Evolutionary conservation across 2,888 invertebrate genomes (phyloP).

Genomic region (Lepas anatifera): DNA sequence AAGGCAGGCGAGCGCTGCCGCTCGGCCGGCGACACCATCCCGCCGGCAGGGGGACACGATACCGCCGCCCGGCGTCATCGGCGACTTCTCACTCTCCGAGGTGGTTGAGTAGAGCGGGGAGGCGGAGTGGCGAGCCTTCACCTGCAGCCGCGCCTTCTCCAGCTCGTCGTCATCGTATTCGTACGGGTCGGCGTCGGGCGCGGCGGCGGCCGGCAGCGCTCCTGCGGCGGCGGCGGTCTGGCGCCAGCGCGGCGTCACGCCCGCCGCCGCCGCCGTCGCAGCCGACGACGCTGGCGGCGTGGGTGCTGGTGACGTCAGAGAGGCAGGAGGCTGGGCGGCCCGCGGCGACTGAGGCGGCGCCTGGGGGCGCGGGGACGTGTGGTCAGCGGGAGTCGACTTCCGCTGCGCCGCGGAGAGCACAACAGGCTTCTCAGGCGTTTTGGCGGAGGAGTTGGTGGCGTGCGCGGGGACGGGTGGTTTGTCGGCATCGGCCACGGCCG

Average conservation of each 20-base stretch:
- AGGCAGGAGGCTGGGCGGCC: too few relatives aligned
- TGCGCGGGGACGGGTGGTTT: too few relatives aligned
- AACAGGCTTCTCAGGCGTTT: too few relatives aligned
- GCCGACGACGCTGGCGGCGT: background rate
- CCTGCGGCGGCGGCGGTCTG: background rate
- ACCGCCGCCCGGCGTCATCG: conserved; percentile 6
- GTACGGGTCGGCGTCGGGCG: background rate
- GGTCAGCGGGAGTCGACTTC: too few relatives aligned
- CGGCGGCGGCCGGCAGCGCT: background rate
- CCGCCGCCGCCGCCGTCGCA: too few relatives aligned
- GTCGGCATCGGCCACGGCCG: background rate
- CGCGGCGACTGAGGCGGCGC: too few relatives aligned
- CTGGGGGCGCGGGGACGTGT: background rate
- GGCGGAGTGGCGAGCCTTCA: background rate
- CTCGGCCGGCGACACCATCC: conserved; percentile 5
- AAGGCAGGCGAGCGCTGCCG: conserved; percentile 12
- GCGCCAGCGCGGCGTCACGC: too few relatives aligned
- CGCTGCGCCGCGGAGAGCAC: too few relatives aligned
- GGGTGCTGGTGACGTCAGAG: background rate
- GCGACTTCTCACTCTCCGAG: conserved; percentile 11
- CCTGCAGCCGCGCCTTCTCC: background rate
- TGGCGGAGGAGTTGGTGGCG: too few relatives aligned
- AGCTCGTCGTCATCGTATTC: background rate
- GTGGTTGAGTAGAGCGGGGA: conserved; percentile 1
- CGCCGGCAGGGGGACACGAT: background rate